These are phyloP conservation scores for Siniperca scherzeri DNA, from an alignment of 2,797 vertebrate species.

Conservation along the genomic window DNA sequence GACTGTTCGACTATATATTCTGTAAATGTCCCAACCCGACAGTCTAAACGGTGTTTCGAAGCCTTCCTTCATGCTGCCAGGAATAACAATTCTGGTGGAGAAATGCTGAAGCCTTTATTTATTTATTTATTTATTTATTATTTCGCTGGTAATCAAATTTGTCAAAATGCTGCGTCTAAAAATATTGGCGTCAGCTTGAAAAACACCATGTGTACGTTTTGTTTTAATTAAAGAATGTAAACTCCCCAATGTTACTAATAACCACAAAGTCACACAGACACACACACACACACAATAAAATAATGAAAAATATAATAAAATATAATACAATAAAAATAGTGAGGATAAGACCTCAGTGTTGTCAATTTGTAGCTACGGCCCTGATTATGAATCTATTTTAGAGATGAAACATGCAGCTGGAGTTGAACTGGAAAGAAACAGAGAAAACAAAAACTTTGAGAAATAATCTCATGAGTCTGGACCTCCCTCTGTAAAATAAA, in stretches of 20 bases:
- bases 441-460: neutral
- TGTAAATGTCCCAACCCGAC: neutral
- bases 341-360: neutral
- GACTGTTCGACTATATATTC: neutral
- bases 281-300: neutral
- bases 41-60: neutral
- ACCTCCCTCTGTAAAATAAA: neutral
- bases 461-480: neutral
- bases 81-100: neutral
- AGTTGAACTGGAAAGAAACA: slow-evolving; percentile 21
- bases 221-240: neutral
- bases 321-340: neutral
- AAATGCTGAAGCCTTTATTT: neutral
- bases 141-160: neutral
- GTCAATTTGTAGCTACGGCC: neutral
- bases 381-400: slow-evolving; percentile 1
- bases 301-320: neutral
- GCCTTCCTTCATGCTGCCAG: neutral
- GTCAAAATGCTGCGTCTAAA: neutral
- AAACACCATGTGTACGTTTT: neutral
- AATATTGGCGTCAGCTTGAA: neutral
- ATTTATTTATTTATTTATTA: neutral
- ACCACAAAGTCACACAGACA: neutral
- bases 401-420: slow-evolving; percentile 3
- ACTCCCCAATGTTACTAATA: neutral